These are phyloP conservation scores for Herpetotheres cachinnans DNA, from an alignment of 2,113 vertebrate species.

Conservation along the genomic window DNA sequence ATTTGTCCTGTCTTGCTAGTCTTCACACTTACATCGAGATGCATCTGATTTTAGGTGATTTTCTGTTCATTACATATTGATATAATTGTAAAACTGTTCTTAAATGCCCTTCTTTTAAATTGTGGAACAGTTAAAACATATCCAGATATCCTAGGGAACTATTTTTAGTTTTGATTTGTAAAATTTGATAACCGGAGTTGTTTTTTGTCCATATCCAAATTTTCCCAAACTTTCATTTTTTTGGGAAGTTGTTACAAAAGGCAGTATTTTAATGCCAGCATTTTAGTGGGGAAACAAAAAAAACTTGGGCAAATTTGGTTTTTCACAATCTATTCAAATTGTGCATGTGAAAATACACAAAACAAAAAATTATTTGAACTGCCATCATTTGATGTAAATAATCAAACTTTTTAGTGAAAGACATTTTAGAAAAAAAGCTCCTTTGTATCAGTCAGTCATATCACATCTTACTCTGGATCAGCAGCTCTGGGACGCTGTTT, in stretches of 20 bases:
- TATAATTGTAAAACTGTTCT: not conserved
- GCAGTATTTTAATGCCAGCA: not conserved
- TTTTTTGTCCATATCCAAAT: not conserved
- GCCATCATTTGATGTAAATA: not conserved
- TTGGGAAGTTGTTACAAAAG: not conserved
- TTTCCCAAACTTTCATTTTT: not conserved
- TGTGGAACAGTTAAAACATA: not conserved
- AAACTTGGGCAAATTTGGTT: not conserved
- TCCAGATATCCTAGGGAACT: not conserved
- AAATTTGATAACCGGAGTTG: not conserved
- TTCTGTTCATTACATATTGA: not conserved
- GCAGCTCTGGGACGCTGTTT: not conserved
- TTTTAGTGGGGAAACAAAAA: not conserved
- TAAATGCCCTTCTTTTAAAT: not conserved
- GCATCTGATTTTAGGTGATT: not conserved
- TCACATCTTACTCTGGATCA: not conserved
- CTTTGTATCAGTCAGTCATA: not conserved
- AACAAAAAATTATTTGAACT: not conserved
- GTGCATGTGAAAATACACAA: not conserved
- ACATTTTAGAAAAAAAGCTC: not conserved
- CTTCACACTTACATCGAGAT: not conserved
- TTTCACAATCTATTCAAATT: not conserved
- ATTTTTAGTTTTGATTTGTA: not conserved
- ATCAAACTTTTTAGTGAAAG: not conserved
- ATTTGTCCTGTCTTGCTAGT: not conserved